Percentiles rank a stretch among this genome's conserved stretches.
Evolutionary conservation across 1,140 invertebrate species (phyloP).

Genomic region (Anadara kagoshimensis): DNA sequence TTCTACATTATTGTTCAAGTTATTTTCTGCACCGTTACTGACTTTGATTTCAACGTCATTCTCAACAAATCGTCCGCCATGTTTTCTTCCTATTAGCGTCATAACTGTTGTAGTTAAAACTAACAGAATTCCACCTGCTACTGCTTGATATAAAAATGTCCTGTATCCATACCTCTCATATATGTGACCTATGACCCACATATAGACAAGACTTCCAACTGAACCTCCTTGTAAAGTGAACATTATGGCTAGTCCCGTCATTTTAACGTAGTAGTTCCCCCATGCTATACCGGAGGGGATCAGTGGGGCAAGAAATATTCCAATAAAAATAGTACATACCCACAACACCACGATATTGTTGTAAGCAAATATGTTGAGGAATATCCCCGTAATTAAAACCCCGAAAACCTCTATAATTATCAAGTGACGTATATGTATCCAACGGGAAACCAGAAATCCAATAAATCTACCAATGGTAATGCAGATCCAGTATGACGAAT

Average conservation of each 20-base stretch:
- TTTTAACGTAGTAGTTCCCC: constrained; percentile 41
- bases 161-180: constrained; percentile 46
- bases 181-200: constrained; percentile 46
- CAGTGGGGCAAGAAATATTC: constrained; percentile 40
- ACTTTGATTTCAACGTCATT: background rate
- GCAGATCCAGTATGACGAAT: constrained; percentile 49
- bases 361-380: constrained; percentile 34
- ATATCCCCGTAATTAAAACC: constrained; percentile 21
- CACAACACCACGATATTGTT: constrained; percentile 36
- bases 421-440: constrained; percentile 39
- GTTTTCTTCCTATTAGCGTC: constrained; percentile 17
- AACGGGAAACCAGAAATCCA: constrained; percentile 35
- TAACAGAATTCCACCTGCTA: constrained; percentile 35
- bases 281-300: constrained; percentile 46
- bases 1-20: too few species aligned
- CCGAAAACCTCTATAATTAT: constrained; percentile 43
- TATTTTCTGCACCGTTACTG: too few species aligned
- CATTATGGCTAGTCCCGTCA: constrained; percentile 46
- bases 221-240: constrained; percentile 41
- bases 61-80: constrained; percentile 33
- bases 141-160: constrained; percentile 45
- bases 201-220: constrained; percentile 41
- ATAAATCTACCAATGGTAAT: constrained; percentile 47
- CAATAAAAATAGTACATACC: constrained; percentile 29
- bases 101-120: constrained; percentile 27